Evolutionary conservation across 2,888 invertebrate genomes (phyloP).

Genomic region (Lydus trimaculatus): DNA sequence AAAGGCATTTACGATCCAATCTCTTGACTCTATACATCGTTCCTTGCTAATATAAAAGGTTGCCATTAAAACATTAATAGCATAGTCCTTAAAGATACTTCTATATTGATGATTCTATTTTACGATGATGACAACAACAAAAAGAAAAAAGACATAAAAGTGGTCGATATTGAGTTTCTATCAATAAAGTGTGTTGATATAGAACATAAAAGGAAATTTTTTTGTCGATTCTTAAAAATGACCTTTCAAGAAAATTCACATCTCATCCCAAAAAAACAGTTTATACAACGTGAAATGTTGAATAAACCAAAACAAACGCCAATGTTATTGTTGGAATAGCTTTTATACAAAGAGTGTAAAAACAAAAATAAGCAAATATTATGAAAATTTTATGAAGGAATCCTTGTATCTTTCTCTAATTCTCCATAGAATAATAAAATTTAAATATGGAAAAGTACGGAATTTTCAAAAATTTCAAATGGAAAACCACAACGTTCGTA

Average conservation of each 20-base stretch:
- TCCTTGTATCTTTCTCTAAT: neutral
- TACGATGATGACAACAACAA: neutral
- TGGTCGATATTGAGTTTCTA: conserved; percentile 16
- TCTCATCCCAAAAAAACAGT: no score
- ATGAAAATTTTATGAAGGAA: neutral
- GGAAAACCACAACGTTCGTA: no score
- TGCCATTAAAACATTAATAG: conserved; percentile 24
- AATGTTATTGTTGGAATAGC: conserved; percentile 8
- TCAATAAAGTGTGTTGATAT: neutral
- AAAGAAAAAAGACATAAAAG: no score
- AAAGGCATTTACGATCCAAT: neutral
- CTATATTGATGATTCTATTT: conserved; percentile 16
- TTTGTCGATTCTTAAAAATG: no score
- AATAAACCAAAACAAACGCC: no score
- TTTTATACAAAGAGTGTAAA: neutral
- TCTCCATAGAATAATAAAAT: neutral
- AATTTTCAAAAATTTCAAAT: no score
- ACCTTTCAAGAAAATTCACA: no score
- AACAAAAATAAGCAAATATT: neutral
- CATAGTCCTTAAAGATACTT: conserved; percentile 11
- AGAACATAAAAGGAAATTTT: no score
- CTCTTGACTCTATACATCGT: no score
- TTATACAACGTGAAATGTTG: no score
- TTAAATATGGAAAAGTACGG: no score
- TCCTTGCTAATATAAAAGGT: conserved; percentile 3